Base-by-base conservation (phyloP, 2,113 vertebrate species). In the Vidua chalybeata region DNA sequence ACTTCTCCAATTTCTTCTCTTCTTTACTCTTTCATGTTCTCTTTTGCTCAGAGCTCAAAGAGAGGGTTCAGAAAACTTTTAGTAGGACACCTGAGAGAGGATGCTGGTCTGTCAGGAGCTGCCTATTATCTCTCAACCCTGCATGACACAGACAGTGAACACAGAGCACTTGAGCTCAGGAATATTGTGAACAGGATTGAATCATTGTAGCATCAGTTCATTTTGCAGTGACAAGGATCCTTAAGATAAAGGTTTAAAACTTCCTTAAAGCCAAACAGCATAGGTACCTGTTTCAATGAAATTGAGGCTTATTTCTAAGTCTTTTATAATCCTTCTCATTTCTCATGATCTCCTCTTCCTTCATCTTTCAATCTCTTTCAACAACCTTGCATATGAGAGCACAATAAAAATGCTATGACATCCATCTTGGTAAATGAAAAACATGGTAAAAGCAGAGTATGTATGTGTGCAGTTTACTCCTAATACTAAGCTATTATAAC, bases 171-270 rank as follows among this genome's bases (percentile, higher is more conserved):
- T 6, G 2, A 95, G 89, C 75, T 94, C 62, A 80, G 90, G 92
- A 93, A 84, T 14, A 15, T 26, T 9, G 51, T n/a, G 80, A 78
- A 78, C 51, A 41, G 67, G 39, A 84, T 79, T 73, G 95, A 92
- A 90, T 89, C 62, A 93, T 74, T 83, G 59, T 59, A 93, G 74
- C 93, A 95, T 95, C 89, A 91, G 79, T 91, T 96, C 81, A 93
- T 95, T 95, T 95, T 96, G 46, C 43, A 74, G 46, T 89, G 89
- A 93, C 91, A 94, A 79, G 78, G 81, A 85, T 89, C 90, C 93
- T 94, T 96, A 95, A 96, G 93, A 94, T 94, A 97, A 97, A 87
- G 63, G 95, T 96, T 96, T 95, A 95, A 97, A 96, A 87, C 75
- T 83, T 92, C n/a, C 80, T 96, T 94, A 94, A 95, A 94, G 85